Percentiles rank a stretch among this genome's conserved stretches.
phyloP scores from a whole-genome alignment of 1,140 invertebrate species.

The Schlechtendalia chinensis region DNA sequence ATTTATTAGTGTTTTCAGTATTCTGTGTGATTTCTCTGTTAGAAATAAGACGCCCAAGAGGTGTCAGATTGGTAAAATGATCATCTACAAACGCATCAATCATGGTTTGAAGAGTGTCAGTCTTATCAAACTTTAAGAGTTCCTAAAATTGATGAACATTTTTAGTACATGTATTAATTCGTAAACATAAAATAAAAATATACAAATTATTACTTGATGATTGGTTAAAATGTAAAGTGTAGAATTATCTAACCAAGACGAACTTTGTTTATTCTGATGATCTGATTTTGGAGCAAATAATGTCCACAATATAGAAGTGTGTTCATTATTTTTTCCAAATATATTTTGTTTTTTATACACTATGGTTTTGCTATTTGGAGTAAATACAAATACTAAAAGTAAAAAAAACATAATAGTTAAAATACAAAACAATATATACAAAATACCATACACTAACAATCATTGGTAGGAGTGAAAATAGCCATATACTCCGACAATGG shows the following conservation, averaged over 20 bases:
- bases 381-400: constrained; percentile 38
- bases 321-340: constrained; percentile 20
- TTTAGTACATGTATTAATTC: constrained; percentile 5
- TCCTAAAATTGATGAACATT: constrained; percentile 2
- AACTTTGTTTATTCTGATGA: background rate
- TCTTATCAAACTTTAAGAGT: constrained; percentile 44
- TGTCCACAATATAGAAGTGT: constrained; percentile 41
- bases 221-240: constrained; percentile 41
- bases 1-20: background rate
- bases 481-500: constrained; percentile 66
- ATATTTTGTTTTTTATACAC: constrained; percentile 36
- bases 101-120: constrained; percentile 34
- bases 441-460: constrained; percentile 50
- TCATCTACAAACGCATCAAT: constrained; percentile 32
- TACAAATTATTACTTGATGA: constrained; percentile 46
- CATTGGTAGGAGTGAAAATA: constrained; percentile 64
- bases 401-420: background rate
- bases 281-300: constrained; percentile 41
- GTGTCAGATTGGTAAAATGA: constrained; percentile 38
- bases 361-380: constrained; percentile 19
- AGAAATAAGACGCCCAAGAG: constrained; percentile 33
- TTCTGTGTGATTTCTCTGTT: constrained; percentile 3
- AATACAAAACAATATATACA: background rate
- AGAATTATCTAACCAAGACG: constrained; percentile 37
- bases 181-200: background rate